Evolutionary conservation across 1,140 invertebrate species (phyloP).

Genomic region (Plutomurus gul): DNA sequence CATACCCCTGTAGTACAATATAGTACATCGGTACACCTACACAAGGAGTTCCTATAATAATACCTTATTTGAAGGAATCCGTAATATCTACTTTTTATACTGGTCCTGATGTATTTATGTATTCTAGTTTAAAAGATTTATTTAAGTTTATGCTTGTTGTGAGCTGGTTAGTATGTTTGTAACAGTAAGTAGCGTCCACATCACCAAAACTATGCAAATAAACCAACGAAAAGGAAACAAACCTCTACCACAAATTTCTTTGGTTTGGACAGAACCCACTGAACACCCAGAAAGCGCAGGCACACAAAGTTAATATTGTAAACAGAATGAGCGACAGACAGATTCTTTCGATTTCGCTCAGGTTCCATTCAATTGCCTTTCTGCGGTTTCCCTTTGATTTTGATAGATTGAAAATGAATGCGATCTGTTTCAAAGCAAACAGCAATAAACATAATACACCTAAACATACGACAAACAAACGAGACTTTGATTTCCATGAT

Average conservation of each 20-base stretch:
- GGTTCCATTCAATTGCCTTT: background rate
- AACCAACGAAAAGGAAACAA: slow-evolving; percentile 7
- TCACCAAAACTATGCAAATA: slow-evolving; percentile 25
- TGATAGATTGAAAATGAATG: background rate
- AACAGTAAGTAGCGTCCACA: too few species aligned
- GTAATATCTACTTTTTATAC: too few species aligned
- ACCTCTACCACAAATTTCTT: slow-evolving; percentile 15
- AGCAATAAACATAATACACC: too few species aligned
- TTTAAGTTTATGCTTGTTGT: too few species aligned
- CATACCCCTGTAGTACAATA: too few species aligned
- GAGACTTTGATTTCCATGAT: slow-evolving; percentile 20
- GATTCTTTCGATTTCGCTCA: slow-evolving; percentile 7
- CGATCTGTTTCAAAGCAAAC: background rate
- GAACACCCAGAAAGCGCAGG: slow-evolving; percentile 3
- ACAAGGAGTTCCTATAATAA: too few species aligned
- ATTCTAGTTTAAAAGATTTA: too few species aligned
- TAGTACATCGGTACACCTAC: background rate
- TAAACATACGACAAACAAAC: background rate
- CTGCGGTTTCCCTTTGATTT: slow-evolving; percentile 5
- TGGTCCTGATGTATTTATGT: too few species aligned
- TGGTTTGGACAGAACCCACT: too few species aligned
- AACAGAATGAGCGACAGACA: slow-evolving; percentile 26
- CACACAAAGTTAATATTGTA: background rate
- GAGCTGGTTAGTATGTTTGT: background rate
- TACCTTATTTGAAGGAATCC: too few species aligned